Evolutionary conservation across 2,888 invertebrate genomes (phyloP).

Genomic region (Nowickia ferox): DNA sequence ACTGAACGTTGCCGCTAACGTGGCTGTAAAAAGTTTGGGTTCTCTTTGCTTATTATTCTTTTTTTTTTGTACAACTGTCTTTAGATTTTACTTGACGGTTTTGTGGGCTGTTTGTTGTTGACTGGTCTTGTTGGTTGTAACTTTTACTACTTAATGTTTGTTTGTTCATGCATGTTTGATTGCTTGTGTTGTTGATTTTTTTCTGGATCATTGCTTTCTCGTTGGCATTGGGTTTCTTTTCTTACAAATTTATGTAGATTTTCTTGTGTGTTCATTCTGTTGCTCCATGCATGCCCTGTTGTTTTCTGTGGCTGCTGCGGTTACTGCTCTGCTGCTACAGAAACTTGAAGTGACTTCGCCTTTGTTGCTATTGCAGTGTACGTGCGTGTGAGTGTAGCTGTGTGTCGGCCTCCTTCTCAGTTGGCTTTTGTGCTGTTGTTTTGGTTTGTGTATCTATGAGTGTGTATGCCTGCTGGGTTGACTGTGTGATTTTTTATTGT

Average conservation of each 20-base stretch:
- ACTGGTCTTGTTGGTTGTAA: constrained; percentile 53
- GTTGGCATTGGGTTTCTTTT: constrained; percentile 63
- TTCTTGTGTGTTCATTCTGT: constrained; percentile 5
- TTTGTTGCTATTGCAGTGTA: constrained; percentile 24
- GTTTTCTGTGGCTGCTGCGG: constrained; percentile 38
- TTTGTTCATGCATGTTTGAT: constrained; percentile 39
- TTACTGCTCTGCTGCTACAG: constrained; percentile 16
- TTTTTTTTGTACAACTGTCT: constrained; percentile 12
- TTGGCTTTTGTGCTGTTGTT: constrained; percentile 55
- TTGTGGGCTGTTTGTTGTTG: constrained; percentile 40
- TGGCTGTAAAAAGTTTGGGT: constrained; percentile 10
- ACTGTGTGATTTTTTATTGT: constrained; percentile 45
- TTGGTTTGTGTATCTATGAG: constrained; percentile 41
- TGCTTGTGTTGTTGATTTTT: constrained; percentile 49
- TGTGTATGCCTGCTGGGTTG: constrained; percentile 69
- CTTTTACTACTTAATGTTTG: constrained; percentile 55
- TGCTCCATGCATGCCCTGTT: constrained; percentile 38
- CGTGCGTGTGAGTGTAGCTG: constrained; percentile 43
- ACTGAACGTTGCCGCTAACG: constrained; percentile 6
- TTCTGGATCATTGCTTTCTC: constrained; percentile 65
- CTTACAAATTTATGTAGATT: constrained; percentile 2
- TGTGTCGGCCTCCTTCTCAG: constrained; percentile 56
- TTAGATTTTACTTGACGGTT: constrained; percentile 23
- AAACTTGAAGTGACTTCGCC: constrained; percentile 45
- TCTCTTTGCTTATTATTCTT: neutral